Base-by-base conservation (phyloP, 2,113 vertebrate species). In the Dicrurus megarhynchus region DNA sequence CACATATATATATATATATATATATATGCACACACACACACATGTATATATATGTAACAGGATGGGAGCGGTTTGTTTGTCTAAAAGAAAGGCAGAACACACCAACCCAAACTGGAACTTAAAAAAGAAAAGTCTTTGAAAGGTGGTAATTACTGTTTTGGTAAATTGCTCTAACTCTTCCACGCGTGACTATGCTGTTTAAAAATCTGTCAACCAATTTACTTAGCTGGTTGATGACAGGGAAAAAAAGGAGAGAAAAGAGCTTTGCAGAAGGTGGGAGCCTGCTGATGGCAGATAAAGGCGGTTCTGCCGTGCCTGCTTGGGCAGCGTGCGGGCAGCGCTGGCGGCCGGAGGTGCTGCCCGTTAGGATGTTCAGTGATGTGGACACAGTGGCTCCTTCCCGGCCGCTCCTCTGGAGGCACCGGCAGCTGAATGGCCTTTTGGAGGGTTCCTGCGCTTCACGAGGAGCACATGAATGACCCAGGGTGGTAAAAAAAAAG, bases 131-230 rank as follows among this genome's bases (percentile, higher is more conserved):
- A 63, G 18, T 64, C 53, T 90, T 80, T 76, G 94, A 55, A 84
- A 85, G 70, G 61, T 84, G 87, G 49, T 89, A 79, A 94, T 95
- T 68, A 74, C 19, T 69, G 59, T 93, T 88, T 78, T 76, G 90
- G 78, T 80, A 55, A 97, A 95, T 92, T 97, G 98, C 98, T 98
- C 89, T 93, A 97, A 96, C 97, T 98, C 98, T 96, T 97, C 98
- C 96, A 97, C 97, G 97, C 98, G 97, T 98, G 92, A 97, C 97
- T 95, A 89, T 96, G 94, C 94, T 89, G 97, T 94, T 98, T 96
- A 94, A 97, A 97, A 97, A 96, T 97, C 98, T 98, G 97, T 98
- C 97, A 97, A 96, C 95, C 97, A 93, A 97, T 98, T 98, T 98
- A 93, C 97, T 96, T 98, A 95, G 96, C 95, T 97, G 95, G 96